Evolutionary conservation across 2,113 vertebrate species (phyloP).

Genomic region (Calypte anna): DNA sequence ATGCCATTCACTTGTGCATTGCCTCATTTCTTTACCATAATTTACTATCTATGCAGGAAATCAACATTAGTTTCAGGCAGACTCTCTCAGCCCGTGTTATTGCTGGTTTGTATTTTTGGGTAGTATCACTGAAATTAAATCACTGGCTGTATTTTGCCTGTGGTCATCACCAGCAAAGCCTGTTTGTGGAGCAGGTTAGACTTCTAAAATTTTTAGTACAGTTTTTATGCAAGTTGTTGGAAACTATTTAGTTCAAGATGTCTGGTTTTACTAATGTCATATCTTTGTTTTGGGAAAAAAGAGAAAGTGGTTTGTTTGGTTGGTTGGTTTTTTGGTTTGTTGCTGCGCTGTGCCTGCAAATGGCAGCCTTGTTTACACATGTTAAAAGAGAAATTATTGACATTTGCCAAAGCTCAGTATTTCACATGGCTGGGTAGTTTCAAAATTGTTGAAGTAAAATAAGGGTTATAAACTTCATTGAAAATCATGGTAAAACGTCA

Average conservation of each 20-base stretch:
- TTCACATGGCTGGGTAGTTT: background rate
- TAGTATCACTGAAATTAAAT: slow-evolving; percentile 34
- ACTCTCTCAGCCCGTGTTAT: background rate
- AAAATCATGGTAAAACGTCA: background rate
- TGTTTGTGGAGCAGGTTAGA: background rate
- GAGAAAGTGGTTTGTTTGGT: background rate
- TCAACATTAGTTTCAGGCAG: slow-evolving; percentile 27
- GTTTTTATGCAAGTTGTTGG: background rate
- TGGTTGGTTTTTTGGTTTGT: background rate
- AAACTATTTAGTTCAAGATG: background rate
- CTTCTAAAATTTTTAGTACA: background rate
- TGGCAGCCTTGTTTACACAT: background rate
- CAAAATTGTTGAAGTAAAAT: background rate
- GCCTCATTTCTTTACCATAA: slow-evolving; percentile 33
- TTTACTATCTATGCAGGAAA: slow-evolving; percentile 3
- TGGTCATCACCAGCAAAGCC: slow-evolving; percentile 6
- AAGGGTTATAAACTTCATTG: background rate
- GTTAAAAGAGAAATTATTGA: background rate
- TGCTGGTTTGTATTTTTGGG: background rate
- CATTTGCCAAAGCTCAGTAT: background rate
- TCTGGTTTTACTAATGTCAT: background rate
- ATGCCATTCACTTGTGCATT: background rate
- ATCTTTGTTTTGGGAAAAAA: background rate
- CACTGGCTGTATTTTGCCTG: background rate
- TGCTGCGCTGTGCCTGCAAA: background rate